A percentile compares a stretch with the other conserved stretches of the same genome.
Conservation (phyloP, 2,797 vertebrate species). For the Podarcis siculus region DNA sequence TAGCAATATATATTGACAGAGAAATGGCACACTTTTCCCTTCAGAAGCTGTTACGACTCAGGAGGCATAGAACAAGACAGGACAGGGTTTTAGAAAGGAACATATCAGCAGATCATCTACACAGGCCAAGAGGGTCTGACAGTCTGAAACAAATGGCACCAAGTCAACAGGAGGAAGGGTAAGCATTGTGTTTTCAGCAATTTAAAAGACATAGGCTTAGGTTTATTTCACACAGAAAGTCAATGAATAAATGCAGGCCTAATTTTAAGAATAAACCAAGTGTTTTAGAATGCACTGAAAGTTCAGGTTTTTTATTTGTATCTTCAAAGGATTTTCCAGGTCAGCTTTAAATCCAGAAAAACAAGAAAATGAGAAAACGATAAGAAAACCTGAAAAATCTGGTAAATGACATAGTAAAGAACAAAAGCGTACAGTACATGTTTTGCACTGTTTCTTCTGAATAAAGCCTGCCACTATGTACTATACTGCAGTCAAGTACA, state of each 20-base stretch:
- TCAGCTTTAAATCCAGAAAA: neutral
- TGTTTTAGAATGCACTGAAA: neutral
- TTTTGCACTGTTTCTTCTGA: neutral
- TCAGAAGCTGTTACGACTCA: neutral
- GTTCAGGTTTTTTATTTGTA: neutral
- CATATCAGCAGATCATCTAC: neutral
- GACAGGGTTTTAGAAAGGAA: neutral
- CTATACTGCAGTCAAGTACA: neutral
- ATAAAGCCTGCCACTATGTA: neutral
- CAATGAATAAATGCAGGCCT: neutral
- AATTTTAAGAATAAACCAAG: neutral
- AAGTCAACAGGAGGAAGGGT: neutral
- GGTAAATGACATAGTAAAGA: neutral
- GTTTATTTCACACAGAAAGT: neutral
- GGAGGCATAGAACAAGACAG: neutral
- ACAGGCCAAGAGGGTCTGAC: neutral
- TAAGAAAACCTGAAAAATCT: neutral
- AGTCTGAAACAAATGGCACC: neutral
- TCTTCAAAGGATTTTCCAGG: neutral
- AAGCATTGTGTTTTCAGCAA: neutral
- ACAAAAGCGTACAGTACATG: neutral
- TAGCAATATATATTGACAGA: neutral
- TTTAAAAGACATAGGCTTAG: neutral
- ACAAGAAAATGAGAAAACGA: neutral
- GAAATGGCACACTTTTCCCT: neutral